These are phyloP conservation scores for Penaeus japonicus DNA, from an alignment of 1,140 invertebrate species.

Conservation along the genomic window DNA sequence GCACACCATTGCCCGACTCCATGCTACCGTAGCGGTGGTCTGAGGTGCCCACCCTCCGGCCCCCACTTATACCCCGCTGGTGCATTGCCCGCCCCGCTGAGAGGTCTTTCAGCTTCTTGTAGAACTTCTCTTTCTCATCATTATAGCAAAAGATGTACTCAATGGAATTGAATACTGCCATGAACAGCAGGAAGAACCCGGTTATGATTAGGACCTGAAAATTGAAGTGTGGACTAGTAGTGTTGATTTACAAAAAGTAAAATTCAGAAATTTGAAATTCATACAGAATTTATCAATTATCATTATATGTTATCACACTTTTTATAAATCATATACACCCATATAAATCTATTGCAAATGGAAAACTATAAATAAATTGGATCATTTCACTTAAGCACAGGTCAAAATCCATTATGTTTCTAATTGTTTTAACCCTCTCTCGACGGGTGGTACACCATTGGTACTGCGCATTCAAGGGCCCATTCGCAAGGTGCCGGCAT, in stretches of 20 bases:
- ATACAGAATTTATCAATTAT: not conserved
- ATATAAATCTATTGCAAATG: too few relatives aligned
- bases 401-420: too few relatives aligned
- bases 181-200: constrained; percentile 35
- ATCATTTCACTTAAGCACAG: too few relatives aligned
- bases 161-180: constrained; percentile 32
- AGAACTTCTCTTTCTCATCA: constrained; percentile 44
- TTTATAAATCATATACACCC: too few relatives aligned
- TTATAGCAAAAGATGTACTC: constrained; percentile 56
- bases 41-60: not conserved
- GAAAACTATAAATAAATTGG: too few relatives aligned
- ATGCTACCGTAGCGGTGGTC: not conserved
- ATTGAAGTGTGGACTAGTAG: not conserved
- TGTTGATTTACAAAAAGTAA: not conserved
- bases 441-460: too few relatives aligned
- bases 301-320: too few relatives aligned
- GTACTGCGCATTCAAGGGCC: too few relatives aligned
- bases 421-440: too few relatives aligned
- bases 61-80: not conserved
- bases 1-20: too few relatives aligned
- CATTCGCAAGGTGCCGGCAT: too few relatives aligned
- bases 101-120: constrained; percentile 29
- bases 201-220: constrained; percentile 39
- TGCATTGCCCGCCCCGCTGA: constrained; percentile 19
- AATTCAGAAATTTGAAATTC: not conserved